These are phyloP conservation scores for Ibidorhyncha struthersii DNA, from an alignment of 2,113 vertebrate species.

Conservation along the genomic window DNA sequence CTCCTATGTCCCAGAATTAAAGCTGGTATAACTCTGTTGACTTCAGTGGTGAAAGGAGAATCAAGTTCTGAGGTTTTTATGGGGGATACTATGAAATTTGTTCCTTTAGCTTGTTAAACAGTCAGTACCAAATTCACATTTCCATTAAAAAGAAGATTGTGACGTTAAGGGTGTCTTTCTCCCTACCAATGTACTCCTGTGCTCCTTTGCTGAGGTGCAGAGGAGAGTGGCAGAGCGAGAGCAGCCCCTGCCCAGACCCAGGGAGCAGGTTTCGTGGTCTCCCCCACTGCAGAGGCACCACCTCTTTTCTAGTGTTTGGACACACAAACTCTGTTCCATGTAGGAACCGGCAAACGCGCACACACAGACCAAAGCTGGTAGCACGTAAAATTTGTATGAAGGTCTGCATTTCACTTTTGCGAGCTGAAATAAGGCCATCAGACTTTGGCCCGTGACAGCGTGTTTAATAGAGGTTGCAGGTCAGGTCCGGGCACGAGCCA, in stretches of 20 bases:
- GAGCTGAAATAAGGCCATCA: neutral
- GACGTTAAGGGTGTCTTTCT: neutral
- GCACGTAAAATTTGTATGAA: neutral
- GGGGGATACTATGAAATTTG: neutral
- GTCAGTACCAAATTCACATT: neutral
- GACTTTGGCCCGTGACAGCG: neutral
- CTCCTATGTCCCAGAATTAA: slow-evolving; percentile 5
- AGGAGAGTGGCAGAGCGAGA: neutral
- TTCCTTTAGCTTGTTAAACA: neutral
- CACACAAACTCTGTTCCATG: neutral
- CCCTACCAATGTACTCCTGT: neutral
- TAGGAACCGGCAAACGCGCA: neutral
- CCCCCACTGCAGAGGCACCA: neutral
- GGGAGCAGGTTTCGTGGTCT: neutral
- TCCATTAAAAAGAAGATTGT: neutral
- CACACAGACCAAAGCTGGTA: neutral
- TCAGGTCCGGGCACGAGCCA: neutral
- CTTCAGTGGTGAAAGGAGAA: neutral
- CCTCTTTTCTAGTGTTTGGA: neutral
- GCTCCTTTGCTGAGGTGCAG: neutral
- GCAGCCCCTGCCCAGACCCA: neutral
- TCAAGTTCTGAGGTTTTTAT: neutral
- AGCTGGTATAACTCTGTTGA: slow-evolving; percentile 32
- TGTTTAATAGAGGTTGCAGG: neutral
- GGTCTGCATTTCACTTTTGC: neutral